Conservation (phyloP, 2,888 invertebrate genomes). For the Netelia fuscicornis region DNA sequence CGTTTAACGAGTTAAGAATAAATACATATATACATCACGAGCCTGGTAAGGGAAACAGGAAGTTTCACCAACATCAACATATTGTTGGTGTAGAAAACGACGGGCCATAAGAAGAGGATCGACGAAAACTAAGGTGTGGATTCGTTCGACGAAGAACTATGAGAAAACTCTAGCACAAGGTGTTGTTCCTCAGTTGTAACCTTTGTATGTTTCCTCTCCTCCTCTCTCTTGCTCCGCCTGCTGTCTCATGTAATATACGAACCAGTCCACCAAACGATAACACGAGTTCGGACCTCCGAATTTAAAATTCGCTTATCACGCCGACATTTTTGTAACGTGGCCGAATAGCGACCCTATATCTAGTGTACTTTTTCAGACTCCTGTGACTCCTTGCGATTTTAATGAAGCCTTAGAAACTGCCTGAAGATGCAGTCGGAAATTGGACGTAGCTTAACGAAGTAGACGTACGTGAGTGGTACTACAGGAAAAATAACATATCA, state of each 20-base stretch:
- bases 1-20: constrained; percentile 3
- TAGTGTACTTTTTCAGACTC: no score
- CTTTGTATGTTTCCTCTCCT: constrained; percentile 28
- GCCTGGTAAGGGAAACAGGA: constrained; percentile 42
- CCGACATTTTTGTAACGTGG: no score
- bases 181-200: constrained; percentile 37
- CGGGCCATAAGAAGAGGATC: constrained; percentile 22
- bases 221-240: background rate
- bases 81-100: constrained; percentile 48
- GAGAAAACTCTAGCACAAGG: constrained; percentile 36
- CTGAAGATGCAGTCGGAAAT: no score
- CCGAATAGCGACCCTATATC: no score
- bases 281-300: no score
- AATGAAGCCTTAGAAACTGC: no score
- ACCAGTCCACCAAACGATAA: no score
- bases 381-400: no score
- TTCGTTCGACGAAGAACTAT: constrained; percentile 32
- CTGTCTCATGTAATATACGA: background rate
- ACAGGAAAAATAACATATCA: no score
- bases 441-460: no score
- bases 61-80: constrained; percentile 41
- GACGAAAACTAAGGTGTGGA: constrained; percentile 33
- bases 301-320: no score
- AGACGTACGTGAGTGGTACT: no score
- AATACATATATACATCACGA: constrained; percentile 68